Conservation (phyloP, 2,113 vertebrate species). For the Calonectris borealis region DNA sequence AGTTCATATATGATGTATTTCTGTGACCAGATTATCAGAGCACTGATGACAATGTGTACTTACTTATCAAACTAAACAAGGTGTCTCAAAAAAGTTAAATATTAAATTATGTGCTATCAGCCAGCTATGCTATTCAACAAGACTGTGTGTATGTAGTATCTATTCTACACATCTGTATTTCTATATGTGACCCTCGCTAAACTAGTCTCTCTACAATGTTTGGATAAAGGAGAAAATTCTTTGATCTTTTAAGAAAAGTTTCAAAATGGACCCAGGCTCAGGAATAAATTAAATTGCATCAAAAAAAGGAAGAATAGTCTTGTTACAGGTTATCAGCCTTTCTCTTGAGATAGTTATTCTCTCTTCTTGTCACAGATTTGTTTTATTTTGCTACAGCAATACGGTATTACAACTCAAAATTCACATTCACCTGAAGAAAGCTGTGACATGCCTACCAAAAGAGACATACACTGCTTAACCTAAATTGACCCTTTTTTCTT, state of each 20-base stretch:
- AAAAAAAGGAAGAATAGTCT: neutral
- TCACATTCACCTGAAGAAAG: slow-evolving; percentile 54
- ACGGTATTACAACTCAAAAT: slow-evolving; percentile 44
- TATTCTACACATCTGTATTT: slow-evolving; percentile 4
- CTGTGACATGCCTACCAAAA: slow-evolving; percentile 46
- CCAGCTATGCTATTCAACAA: neutral
- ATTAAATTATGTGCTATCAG: slow-evolving; percentile 31
- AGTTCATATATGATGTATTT: slow-evolving; percentile 45
- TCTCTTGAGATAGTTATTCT: neutral
- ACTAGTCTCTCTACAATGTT: slow-evolving; percentile 4
- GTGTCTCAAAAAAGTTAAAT: slow-evolving; percentile 50
- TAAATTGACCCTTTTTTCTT: slow-evolving; percentile 75
- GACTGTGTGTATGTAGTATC: neutral
- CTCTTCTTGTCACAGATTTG: slow-evolving; percentile 35
- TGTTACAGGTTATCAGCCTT: slow-evolving; percentile 48
- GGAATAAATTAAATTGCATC: slow-evolving; percentile 16
- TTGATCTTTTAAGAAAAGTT: slow-evolving; percentile 54
- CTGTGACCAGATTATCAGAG: slow-evolving; percentile 36
- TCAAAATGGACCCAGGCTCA: slow-evolving; percentile 2
- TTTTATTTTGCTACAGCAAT: slow-evolving; percentile 38
- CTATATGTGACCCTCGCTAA: neutral
- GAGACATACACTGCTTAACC: slow-evolving; percentile 68
- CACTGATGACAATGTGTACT: neutral
- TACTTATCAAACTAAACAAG: slow-evolving; percentile 38
- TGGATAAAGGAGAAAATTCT: slow-evolving; percentile 48